Evolutionary conservation across 2,888 invertebrate species (phyloP), one percentile per base, ranked within the genome.

Genomic region (Sinohyriopsis cumingii): DNA sequence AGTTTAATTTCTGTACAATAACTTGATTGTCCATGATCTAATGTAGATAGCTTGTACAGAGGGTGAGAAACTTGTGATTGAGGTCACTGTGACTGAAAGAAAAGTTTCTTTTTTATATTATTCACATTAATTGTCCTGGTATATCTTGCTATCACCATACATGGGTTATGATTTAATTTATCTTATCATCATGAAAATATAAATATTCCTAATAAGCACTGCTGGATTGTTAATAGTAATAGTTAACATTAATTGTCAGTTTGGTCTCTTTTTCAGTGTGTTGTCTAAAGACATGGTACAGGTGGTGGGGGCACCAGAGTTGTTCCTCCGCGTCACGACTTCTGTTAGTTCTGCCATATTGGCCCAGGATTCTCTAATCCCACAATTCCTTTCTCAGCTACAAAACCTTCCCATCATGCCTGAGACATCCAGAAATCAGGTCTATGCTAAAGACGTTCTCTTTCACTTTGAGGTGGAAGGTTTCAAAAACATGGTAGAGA

Each of bases 401-500:
- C 78, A 82, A 60, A 76, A 75, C 59, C 77, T 82, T 55, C 83
- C 87, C 9, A 63, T 66, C 20, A 76, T 86, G 28, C 85, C 86
- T 20, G 79, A 82, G 24, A 82, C 84, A 5, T 80, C 79, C 57
- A 71, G 75, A 57, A 82, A 85, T 65, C 84, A 86, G 69, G 84
- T 86, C 62, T 81, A 86, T 75, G 87, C 87, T 4, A 71, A 86
- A 56, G 87, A 88, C 45, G 67, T 80, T 0, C 87, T 87, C 82
- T 71, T 86, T 33, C 83, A 85, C 65, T 82, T 80, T 25, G 87
- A 88, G 75, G 80, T 82, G 20, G 77, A 78, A 62, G 80, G 80
- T 15, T 86, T 81, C 73, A 79, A 79, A 60, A 67, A 67, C 15
- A 67, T 86, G 24, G 67, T 86, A 3, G 70, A 76, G 12, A 73